Base-by-base conservation (phyloP, 2,888 invertebrate genomes). In the Meliscaeva auricollis region DNA sequence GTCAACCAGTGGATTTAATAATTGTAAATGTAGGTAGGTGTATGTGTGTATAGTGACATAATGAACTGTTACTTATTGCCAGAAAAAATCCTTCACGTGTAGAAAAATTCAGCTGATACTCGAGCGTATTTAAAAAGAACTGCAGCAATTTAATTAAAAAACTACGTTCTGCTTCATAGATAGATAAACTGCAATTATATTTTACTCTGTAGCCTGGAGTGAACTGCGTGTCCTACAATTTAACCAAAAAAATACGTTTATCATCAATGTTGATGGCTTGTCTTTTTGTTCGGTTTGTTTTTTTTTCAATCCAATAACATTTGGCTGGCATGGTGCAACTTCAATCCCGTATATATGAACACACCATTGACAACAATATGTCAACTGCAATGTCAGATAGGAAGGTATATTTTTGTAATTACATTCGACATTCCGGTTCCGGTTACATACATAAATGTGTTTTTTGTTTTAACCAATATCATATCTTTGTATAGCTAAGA, bases 341-440 rank as follows among this genome's bases (percentile, higher is more conserved):
- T 15, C 17, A 38, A 56, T 15, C 26, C 35, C 41, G 7, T 22
- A 22, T 62, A 60, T 15, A 44, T 74, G 48, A 69, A 46, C 69
- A 44, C 44, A 68, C 73, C 69, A 69, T 56, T 64, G 75, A 70
- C 69, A 74, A 69, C 80, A 80, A 75, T 74, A 80, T 56, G 74
- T 80, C 80, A 80, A 69, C 68, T 74, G 68, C 68, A 69, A 54
- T 46, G 35, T 38, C 60, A 74, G 17, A 58, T 48, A 54, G 66
- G 66, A 66, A 66, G 66, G 66, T 66, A 66, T 50, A 66, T 66
- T 66, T 74, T 74, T 54, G 74, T 74, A 80, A 74, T 74, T 74
- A 74, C 74, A 74, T 74, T 74, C 46, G 52, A 74, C 80, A 62
- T 74, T 80, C 74, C 69, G 79, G 73, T 74, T 68, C 60, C 68